Evolutionary conservation across 2,113 vertebrate genomes (phyloP).

Genomic region (Scomber japonicus): DNA sequence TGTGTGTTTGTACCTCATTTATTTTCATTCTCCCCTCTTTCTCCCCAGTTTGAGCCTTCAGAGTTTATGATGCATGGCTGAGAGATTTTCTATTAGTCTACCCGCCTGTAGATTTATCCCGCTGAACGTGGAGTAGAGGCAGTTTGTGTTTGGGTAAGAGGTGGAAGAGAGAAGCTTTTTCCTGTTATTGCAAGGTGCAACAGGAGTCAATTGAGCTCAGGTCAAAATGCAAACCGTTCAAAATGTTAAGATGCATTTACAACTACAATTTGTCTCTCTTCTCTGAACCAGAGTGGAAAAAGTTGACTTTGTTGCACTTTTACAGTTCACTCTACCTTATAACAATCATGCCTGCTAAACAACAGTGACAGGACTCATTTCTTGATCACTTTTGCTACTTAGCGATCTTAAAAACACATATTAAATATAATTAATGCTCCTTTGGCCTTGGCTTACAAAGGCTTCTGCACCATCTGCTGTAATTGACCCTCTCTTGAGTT

Average conservation of each 20-base stretch:
- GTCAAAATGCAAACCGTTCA: slow-evolving; percentile 13
- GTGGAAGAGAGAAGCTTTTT: slow-evolving; percentile 14
- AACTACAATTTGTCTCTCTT: slow-evolving; percentile 12
- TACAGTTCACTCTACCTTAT: background rate
- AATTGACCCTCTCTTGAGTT: background rate
- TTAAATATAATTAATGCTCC: background rate
- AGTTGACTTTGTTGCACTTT: background rate
- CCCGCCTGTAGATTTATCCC: slow-evolving; percentile 43
- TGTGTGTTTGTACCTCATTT: slow-evolving; percentile 62
- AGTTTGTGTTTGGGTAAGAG: slow-evolving; percentile 18
- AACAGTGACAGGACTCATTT: background rate
- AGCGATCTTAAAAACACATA: background rate
- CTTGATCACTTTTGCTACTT: background rate
- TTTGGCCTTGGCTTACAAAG: background rate
- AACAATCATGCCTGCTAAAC: too few relatives aligned
- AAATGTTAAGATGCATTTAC: slow-evolving; percentile 17
- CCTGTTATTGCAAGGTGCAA: slow-evolving; percentile 22
- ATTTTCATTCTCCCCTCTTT: slow-evolving; percentile 59
- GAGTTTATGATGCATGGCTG: slow-evolving; percentile 61
- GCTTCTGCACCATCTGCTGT: background rate
- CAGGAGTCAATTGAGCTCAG: slow-evolving; percentile 6
- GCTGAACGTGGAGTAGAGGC: slow-evolving; percentile 9
- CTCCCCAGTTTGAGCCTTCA: slow-evolving; percentile 55
- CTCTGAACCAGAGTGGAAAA: slow-evolving; percentile 8
- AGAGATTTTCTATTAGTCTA: slow-evolving; percentile 56